A percentile compares a stretch with the other conserved stretches of the same genome.
Conservation (phyloP, 2,113 vertebrate species). For the Oenanthe melanoleuca region DNA sequence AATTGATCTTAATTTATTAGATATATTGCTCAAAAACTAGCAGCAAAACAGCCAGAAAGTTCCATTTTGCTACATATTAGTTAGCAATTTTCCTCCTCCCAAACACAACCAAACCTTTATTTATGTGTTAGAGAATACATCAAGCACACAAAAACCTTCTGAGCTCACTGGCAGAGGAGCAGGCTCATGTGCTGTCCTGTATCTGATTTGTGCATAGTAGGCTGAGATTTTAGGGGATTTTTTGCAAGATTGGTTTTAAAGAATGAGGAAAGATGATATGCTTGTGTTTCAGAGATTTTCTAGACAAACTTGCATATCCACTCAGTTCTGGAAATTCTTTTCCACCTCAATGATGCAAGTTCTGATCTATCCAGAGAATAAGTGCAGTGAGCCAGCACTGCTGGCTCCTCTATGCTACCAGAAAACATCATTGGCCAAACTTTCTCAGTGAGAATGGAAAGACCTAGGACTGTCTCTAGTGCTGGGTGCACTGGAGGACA, state of each 20-base stretch:
- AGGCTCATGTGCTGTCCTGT: not conserved
- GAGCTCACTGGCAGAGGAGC: not conserved
- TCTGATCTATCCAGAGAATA: not conserved
- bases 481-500: not conserved
- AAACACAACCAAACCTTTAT: not conserved
- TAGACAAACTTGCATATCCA: not conserved
- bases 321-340: not conserved
- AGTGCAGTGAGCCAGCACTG: not conserved
- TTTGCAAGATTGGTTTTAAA: not conserved
- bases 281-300: not conserved
- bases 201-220: not conserved
- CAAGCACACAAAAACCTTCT: not conserved
- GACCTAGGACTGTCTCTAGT: not conserved
- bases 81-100: not conserved
- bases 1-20: not conserved
- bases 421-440: not conserved
- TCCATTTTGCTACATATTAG: not conserved
- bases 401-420: not conserved
- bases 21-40: not conserved
- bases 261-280: not conserved
- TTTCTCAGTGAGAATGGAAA: not conserved
- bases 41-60: not conserved
- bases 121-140: not conserved
- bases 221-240: not conserved
- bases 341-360: not conserved